Base-by-base conservation (phyloP, 2,888 invertebrate species). In the Lydus trimaculatus region DNA sequence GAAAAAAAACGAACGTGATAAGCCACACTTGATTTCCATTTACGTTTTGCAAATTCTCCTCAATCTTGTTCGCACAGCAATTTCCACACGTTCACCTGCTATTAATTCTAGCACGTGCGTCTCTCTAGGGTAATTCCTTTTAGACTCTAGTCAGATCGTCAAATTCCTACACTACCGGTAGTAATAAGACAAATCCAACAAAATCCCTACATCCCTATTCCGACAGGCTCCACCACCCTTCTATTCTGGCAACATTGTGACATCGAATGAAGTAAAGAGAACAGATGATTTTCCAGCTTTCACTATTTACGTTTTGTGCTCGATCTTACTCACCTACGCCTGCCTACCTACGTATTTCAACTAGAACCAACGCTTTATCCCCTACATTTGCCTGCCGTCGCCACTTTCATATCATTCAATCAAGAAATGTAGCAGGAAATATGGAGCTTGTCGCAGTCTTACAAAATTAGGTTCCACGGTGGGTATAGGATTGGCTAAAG, bases 381-480 rank as follows among this genome's bases (percentile, higher is more conserved):
- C 25, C 13, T 15, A 56, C 58, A 58, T 36, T 58, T 59, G 66
- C 67, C 61, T 61, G 67, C 64, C 65, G 61, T 62, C 69, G 68
- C 75, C 73, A 70, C 78, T 75, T 78, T 78, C 77, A 77, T 79
- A 78, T 76, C 78, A 80, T 79, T 84, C 83, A 84, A 83, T 83
- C 83, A 83, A 82, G 83, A 77, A 83, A 83, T 81, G 82, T 82
- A 81, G 81, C 81, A 82, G 82, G 81, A 83, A 83, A 83, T 82
- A 83, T 82, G 81, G 79, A 3, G 81, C 82, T 81, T 81, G 82
- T 82, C 80, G 82, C 82, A 79, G 81, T 77, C 79, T 80, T 77
- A 77, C 79, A 76, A 83, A 84, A 84, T 84, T 83, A 83, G 82
- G 82, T 84, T 82, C 81, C 79, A 77, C 79, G 75, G 78, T 78